Conservation (phyloP, 2,113 vertebrate species). For the Bubo bubo region DNA sequence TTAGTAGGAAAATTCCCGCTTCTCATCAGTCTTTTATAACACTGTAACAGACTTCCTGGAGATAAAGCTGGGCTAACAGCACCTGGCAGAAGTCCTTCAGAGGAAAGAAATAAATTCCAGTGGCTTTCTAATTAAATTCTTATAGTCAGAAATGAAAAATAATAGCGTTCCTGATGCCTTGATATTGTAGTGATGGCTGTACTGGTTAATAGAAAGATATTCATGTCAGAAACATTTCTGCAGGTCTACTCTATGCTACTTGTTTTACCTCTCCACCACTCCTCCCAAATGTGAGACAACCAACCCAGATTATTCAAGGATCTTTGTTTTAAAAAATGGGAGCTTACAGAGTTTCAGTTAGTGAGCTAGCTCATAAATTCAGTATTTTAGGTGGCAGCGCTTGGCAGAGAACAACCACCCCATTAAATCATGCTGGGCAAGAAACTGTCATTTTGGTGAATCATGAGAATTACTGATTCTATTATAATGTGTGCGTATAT, state of each 20-base stretch:
- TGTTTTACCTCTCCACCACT: background rate
- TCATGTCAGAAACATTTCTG: slow-evolving; percentile 4
- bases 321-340: slow-evolving; percentile 7
- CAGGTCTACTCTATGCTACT: background rate
- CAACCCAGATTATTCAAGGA: slow-evolving; percentile 11
- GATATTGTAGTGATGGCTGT: background rate
- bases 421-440: slow-evolving; percentile 61
- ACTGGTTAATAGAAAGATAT: background rate
- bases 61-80: slow-evolving; percentile 12
- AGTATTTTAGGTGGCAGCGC: slow-evolving; percentile 34
- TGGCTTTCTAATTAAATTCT: slow-evolving; percentile 56
- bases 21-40: slow-evolving; percentile 45
- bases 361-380: slow-evolving; percentile 61
- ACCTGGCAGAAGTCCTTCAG: slow-evolving; percentile 1
- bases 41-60: background rate
- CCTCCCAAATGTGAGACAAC: background rate
- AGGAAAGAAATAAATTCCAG: slow-evolving; percentile 25
- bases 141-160: slow-evolving; percentile 38
- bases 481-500: background rate
- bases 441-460: slow-evolving; percentile 44
- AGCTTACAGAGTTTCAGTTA: slow-evolving; percentile 29
- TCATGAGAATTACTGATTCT: slow-evolving; percentile 51
- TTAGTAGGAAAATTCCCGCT: slow-evolving; percentile 33
- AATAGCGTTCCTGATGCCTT: background rate
- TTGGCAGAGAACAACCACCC: slow-evolving; percentile 45